Evolutionary conservation across 1,140 invertebrate species (phyloP).

Genomic region (Drosophila santomea): DNA sequence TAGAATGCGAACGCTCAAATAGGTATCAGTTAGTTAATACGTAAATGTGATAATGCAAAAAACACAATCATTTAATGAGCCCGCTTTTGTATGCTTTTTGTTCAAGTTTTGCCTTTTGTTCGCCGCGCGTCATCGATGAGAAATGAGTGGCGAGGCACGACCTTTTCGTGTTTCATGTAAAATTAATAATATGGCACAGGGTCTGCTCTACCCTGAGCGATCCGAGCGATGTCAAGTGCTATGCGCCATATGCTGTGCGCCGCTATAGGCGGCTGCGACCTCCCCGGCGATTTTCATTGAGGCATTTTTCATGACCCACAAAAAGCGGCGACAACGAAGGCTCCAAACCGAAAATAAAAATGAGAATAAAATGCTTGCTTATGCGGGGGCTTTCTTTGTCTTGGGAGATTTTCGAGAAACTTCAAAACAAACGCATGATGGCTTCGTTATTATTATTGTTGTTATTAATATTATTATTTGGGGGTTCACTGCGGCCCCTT

Average conservation of each 20-base stretch:
- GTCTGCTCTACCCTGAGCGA: slow-evolving; percentile 43
- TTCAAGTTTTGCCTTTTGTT: slow-evolving; percentile 28
- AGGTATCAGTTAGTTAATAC: no score
- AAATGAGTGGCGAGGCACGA: slow-evolving; percentile 54
- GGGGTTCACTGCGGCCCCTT: slow-evolving; percentile 11
- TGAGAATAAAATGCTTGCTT: slow-evolving; percentile 2
- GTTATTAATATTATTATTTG: slow-evolving; percentile 39
- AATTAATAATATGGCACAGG: slow-evolving; percentile 80
- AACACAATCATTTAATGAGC: not conserved
- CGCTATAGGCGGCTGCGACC: slow-evolving; percentile 32
- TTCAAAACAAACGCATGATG: slow-evolving; percentile 47
- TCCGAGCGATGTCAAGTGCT: slow-evolving; percentile 21
- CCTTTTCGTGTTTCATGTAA: slow-evolving; percentile 72
- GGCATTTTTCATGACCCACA: slow-evolving; percentile 65
- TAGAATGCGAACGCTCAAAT: no score
- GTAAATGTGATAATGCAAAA: not conserved
- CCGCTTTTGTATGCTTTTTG: slow-evolving; percentile 6
- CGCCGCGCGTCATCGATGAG: slow-evolving; percentile 51
- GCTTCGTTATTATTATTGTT: slow-evolving; percentile 37
- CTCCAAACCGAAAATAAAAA: slow-evolving; percentile 40
- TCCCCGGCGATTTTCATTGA: slow-evolving; percentile 54
- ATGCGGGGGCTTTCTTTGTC: slow-evolving; percentile 55
- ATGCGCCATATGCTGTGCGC: slow-evolving; percentile 20
- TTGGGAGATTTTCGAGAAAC: slow-evolving; percentile 48
- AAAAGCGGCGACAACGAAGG: slow-evolving; percentile 40